Evolutionary conservation across 2,113 vertebrate species (phyloP), one percentile per base, ranked within the genome.

Genomic region (Python bivittatus): DNA sequence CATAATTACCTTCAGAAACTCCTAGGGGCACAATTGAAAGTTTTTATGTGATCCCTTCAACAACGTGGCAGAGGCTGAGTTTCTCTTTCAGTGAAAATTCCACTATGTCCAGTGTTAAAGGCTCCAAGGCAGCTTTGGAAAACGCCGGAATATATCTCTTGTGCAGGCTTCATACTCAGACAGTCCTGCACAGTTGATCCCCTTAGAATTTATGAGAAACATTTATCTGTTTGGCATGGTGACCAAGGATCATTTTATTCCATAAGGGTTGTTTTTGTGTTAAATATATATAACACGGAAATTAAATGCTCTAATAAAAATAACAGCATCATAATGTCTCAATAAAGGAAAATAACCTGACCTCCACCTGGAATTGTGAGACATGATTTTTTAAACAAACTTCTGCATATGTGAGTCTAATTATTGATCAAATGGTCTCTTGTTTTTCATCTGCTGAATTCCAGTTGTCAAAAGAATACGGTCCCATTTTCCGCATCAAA

Each of bases 401-500:
- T 68, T 68, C 64, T 33, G 15, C 5, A 29, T 68, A 68, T 68
- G 64, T 33, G 4, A n/a, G 29, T 68, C 29, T 68, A 33, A 68
- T 33, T 68, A 12, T 68, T 68, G n/a, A 33, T 68, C 64, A 68
- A 68, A 68, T 68, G 3, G 64, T 68, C 12, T 68, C 13, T 68
- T 33, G 64, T 17, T 57, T n/a, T 56, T 8, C 11, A 6, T 44
- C 22, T 25, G 38, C 57, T 91, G 29, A 6, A 38, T 86, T 83
- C 57, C 58, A 95, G 92, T 68, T 94, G 27, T 91, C 94, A 23
- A 90, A 95, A 54, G 13, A 83, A 13, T 95, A 94, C 57, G 94
- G 95, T 10, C 38, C 94, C 5, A 86, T 95, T 52, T 96, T 95
- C 83, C 95, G 94, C 44, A 88, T 96, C 53, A 94, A 95, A 44